A percentile compares a stretch with the other conserved stretches of the same genome.
phyloP scores from a whole-genome alignment of 2,113 vertebrate genomes.

The Alces alces region DNA sequence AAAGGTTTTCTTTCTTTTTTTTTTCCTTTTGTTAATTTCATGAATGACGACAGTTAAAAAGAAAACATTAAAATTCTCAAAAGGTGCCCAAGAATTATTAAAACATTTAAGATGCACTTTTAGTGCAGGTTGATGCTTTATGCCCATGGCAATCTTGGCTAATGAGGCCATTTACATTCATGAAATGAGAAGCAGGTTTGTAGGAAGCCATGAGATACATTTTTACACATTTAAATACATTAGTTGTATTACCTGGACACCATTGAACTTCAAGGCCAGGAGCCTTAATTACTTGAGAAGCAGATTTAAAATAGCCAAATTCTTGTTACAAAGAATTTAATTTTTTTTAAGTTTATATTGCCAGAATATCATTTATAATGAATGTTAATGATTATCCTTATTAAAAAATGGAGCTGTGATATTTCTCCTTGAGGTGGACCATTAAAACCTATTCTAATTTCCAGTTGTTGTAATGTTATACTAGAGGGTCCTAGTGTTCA shows the following conservation, averaged over 20 bases:
- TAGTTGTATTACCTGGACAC: neutral
- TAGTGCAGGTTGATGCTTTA: slow-evolving; percentile 40
- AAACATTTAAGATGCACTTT: slow-evolving; percentile 61
- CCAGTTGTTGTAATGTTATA: neutral
- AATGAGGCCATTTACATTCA: slow-evolving; percentile 68
- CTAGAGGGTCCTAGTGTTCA: neutral
- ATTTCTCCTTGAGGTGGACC: slow-evolving; percentile 10
- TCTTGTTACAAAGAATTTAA: neutral
- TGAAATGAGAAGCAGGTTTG: slow-evolving; percentile 55
- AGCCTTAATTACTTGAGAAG: slow-evolving; percentile 41
- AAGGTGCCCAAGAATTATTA: slow-evolving; percentile 46
- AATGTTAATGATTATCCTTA: slow-evolving; percentile 42
- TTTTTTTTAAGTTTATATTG: slow-evolving; percentile 29
- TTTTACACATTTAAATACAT: slow-evolving; percentile 64
- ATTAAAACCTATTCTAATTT: slow-evolving; percentile 22
- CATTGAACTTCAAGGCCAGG: slow-evolving; percentile 4
- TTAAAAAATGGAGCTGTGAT: slow-evolving; percentile 30
- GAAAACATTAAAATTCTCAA: slow-evolving; percentile 55
- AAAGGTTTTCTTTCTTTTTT: neutral
- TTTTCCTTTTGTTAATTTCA: slow-evolving; percentile 36
- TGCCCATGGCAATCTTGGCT: slow-evolving; percentile 42
- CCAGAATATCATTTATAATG: neutral
- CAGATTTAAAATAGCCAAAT: slow-evolving; percentile 5
- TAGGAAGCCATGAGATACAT: slow-evolving; percentile 50
- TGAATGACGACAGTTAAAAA: slow-evolving; percentile 26